Evolutionary conservation across 2,888 invertebrate genomes (phyloP), one percentile per base, ranked within the genome.

Genomic region (Drosophila sordidapex): DNA sequence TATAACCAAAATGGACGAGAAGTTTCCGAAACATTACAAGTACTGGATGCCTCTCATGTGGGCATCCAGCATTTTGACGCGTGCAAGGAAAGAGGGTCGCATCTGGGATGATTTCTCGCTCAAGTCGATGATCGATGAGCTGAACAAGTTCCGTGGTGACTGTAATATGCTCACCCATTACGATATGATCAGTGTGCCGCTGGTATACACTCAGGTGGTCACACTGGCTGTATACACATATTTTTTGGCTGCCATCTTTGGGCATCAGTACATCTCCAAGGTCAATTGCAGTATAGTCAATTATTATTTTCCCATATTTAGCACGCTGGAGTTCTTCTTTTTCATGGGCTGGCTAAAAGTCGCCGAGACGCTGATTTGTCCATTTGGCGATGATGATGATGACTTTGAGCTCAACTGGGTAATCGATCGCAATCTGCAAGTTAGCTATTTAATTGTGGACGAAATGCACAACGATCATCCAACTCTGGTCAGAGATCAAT

Each of bases 391-490:
- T 91, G 97, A 97, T 83, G 97, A 97, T 86, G 97, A 97, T 87
- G 97, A 97, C 89, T 97, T 97, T 89, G 97, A 97, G 51, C 62
- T 88, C 7, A 87, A 88, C 40, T 88, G 87, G 90, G 67, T 89
- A 4, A 90, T 88, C 25, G 87, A 88, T 54, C 95, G 98, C 83
- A 97, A 88, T 76, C 82, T 92, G 38, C 92, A 97, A 96, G 97
- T 97, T 31, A 96, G 97, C 27, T 98, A 97, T 93, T 94, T 98
- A 92, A 97, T 98, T 82, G 98, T 98, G 38, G 98, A 98, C 91
- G 98, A 98, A 93, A 97, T 98, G 97, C 98, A 98, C 91, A 96
- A 97, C 92, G 97, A 97, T 84, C 97, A 97, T 93, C 98, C 98
- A 0, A 96, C 97, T 91, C 93, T 98, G 76, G 95, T 97, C 52